Percentiles rank a stretch among this genome's conserved stretches.
Conservation (phyloP, 2,888 invertebrate species). For the Caenorhabditis macrosperma region DNA sequence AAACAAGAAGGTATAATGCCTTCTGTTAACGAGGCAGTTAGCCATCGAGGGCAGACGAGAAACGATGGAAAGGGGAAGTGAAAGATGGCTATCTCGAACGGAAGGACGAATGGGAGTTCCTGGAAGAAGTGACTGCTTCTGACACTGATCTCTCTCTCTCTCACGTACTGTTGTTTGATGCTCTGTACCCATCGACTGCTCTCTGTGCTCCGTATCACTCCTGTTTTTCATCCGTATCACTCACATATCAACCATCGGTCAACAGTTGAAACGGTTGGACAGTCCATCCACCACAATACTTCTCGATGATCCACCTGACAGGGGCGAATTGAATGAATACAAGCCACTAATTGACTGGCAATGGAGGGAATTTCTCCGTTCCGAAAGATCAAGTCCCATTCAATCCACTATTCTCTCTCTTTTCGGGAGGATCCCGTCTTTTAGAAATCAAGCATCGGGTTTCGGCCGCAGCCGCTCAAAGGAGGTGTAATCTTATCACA, state of each 20-base stretch:
- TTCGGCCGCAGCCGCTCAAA: not conserved
- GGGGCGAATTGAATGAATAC: too few relatives aligned
- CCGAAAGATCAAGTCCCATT: not conserved
- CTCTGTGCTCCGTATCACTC: not conserved
- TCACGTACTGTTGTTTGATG: too few relatives aligned
- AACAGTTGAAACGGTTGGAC: not conserved
- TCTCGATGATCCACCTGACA: not conserved
- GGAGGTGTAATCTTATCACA: too few relatives aligned
- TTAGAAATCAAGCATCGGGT: too few relatives aligned
- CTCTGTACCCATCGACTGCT: not conserved
- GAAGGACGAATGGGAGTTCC: not conserved
- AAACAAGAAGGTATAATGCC: not conserved
- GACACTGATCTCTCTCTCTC: not conserved
- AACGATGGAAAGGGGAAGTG: not conserved
- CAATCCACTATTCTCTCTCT: not conserved
- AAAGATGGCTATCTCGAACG: not conserved
- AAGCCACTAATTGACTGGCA: not conserved
- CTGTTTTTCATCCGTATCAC: constrained; percentile 9
- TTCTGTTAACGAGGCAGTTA: not conserved
- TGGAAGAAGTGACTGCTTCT: not conserved
- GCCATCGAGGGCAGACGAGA: not conserved
- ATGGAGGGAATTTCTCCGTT: not conserved
- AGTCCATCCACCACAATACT: too few relatives aligned
- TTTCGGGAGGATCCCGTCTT: too few relatives aligned
- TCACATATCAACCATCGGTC: not conserved